These are phyloP conservation scores for Merluccius polli DNA, from an alignment of 2,797 vertebrate species.

Conservation along the genomic window DNA sequence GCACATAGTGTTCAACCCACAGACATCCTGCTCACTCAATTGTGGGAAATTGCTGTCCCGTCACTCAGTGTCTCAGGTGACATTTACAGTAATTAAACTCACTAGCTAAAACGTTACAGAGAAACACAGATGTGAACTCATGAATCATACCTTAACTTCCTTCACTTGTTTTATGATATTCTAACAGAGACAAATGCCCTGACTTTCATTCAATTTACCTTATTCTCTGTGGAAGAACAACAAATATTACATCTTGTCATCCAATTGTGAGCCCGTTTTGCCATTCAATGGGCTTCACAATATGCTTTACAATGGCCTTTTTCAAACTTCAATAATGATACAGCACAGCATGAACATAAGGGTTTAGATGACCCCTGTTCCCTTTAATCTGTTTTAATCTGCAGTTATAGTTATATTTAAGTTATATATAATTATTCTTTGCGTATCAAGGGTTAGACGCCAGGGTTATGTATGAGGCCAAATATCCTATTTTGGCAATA, in stretches of 20 bases:
- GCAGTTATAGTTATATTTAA: background rate
- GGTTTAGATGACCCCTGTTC: background rate
- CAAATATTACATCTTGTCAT: background rate
- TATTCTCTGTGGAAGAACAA: background rate
- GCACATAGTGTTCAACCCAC: constrained; percentile 66
- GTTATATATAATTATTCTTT: background rate
- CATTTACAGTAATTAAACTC: constrained; percentile 75
- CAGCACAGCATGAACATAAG: too few species aligned
- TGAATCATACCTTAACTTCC: background rate
- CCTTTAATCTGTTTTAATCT: background rate
- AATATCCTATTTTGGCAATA: background rate
- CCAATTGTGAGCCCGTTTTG: background rate
- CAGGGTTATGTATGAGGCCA: background rate
- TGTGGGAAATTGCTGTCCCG: constrained; percentile 61
- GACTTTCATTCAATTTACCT: background rate
- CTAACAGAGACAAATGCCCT: constrained; percentile 27
- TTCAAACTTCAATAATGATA: background rate
- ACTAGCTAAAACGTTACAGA: constrained; percentile 39
- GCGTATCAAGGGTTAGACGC: background rate
- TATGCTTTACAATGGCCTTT: background rate
- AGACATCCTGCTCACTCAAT: constrained; percentile 72
- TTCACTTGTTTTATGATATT: constrained; percentile 17
- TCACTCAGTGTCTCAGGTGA: constrained; percentile 72
- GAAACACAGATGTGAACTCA: constrained; percentile 35
- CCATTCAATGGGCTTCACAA: background rate